A percentile compares a stretch with the other conserved stretches of the same genome.
phyloP scores from a whole-genome alignment of 2,113 vertebrate genomes.

The Lagenorhynchus albirostris region DNA sequence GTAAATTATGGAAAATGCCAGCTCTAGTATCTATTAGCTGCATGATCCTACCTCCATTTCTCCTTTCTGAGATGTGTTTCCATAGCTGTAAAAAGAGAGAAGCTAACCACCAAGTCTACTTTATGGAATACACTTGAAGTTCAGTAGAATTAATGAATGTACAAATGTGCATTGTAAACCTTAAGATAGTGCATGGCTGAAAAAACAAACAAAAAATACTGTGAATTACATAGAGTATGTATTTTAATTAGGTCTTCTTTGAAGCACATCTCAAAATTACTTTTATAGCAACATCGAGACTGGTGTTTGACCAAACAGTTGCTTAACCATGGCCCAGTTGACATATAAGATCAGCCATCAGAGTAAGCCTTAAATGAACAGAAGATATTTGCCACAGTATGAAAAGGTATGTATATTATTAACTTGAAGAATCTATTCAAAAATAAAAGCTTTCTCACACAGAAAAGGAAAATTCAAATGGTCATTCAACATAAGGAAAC shows the following conservation, averaged over 20 bases:
- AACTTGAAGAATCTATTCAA: not conserved
- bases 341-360: not conserved
- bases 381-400: not conserved
- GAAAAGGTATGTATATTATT: not conserved
- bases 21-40: no score
- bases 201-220: not conserved
- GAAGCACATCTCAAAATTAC: not conserved
- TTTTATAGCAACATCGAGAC: not conserved
- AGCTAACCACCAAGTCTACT: not conserved
- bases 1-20: not conserved
- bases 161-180: not conserved
- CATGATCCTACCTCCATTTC: not conserved
- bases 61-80: not conserved
- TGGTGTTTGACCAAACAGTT: not conserved
- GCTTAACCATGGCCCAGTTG: accelerated
- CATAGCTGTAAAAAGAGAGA: not conserved
- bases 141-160: not conserved
- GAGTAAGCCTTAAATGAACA: not conserved
- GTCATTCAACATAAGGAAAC: not conserved
- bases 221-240: not conserved
- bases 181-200: accelerated
- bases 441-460: not conserved
- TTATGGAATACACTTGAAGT: not conserved
- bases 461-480: not conserved
- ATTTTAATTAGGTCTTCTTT: not conserved